Base-by-base conservation (phyloP, 2,888 invertebrate species). In the Corbicula japonica region DNA sequence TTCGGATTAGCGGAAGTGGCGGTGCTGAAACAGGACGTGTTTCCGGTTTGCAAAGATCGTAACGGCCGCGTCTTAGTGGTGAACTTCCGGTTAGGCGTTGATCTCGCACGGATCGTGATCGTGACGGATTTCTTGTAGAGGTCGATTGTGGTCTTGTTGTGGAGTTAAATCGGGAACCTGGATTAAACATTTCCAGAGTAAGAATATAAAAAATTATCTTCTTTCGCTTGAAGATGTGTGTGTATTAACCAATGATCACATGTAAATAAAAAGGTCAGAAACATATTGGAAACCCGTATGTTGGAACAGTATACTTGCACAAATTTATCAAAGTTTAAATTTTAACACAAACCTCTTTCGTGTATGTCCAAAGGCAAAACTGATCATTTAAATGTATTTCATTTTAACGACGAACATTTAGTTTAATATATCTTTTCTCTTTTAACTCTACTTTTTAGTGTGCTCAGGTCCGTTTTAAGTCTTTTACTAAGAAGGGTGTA, bases 131-230 rank as follows among this genome's bases (percentile, higher is more conserved):
- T 50, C 23, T 8, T 2, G 15, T 10, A n/a, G n/a, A n/a, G n/a
- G n/a, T n/a, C n/a, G n/a, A n/a, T n/a, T n/a, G n/a, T n/a, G n/a
- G n/a, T n/a, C n/a, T n/a, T 54, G 2, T 2, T 58, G 58, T 1
- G 21, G 58, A 35, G 18, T 35, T 58, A n/a, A 58, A 58, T 12
- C 58, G 58, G 8, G 58, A 58, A 12, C 58, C 58, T 58, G 58
- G 23, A 58, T 15, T 58, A 12, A 28, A 50, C 15, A 23, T 26
- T 3, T 26, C n/a, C n/a, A 50, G 8, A 5, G 48, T 48, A 12
- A 12, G 48, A 48, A 18, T 12, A 12, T 5, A 48, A 48, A 12
- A 12, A 48, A n/a, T 12, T 48, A 12, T 6, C n/a, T 12, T n/a
- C n/a, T 5, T 5, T 48, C 21, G n/a, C 21, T 48, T 6, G 8